Conservation (phyloP, 1,140 invertebrate genomes). For the Papilio helenus region DNA sequence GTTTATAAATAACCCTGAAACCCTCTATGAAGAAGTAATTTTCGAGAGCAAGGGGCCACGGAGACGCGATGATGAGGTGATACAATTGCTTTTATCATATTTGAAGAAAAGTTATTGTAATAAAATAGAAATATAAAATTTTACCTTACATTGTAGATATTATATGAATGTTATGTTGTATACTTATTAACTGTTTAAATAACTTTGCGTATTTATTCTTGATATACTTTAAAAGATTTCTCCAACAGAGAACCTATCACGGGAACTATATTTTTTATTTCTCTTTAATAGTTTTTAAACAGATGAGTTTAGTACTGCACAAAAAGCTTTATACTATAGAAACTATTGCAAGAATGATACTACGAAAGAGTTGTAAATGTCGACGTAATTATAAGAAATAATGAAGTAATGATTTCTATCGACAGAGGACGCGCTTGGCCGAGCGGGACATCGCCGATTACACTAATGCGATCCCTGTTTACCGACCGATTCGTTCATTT, state of each 20-base stretch:
- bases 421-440: slow-evolving; percentile 36
- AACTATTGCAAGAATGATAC: not conserved
- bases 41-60: slow-evolving; percentile 32
- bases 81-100: slow-evolving; percentile 24
- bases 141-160: not conserved
- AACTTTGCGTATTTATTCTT: not conserved
- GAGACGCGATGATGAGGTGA: slow-evolving; percentile 28
- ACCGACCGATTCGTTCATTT: slow-evolving; percentile 41
- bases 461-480: slow-evolving; percentile 47
- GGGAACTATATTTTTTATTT: too few relatives aligned
- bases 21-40: slow-evolving; percentile 48
- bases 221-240: too few relatives aligned
- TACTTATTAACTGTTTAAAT: not conserved
- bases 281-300: too few relatives aligned
- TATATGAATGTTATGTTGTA: not conserved
- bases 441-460: slow-evolving; percentile 48
- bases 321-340: not conserved
- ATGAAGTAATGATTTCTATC: slow-evolving; percentile 43
- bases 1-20: slow-evolving; percentile 49
- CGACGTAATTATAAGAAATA: not conserved
- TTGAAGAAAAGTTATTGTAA: not conserved
- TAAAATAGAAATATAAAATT: slow-evolving; percentile 11
- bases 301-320: not conserved
- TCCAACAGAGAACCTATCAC: too few relatives aligned
- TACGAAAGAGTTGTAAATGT: not conserved